Evolutionary conservation across 2,113 vertebrate species (phyloP), one percentile per base, ranked within the genome.

Genomic region (Cyanoliseus patagonus): DNA sequence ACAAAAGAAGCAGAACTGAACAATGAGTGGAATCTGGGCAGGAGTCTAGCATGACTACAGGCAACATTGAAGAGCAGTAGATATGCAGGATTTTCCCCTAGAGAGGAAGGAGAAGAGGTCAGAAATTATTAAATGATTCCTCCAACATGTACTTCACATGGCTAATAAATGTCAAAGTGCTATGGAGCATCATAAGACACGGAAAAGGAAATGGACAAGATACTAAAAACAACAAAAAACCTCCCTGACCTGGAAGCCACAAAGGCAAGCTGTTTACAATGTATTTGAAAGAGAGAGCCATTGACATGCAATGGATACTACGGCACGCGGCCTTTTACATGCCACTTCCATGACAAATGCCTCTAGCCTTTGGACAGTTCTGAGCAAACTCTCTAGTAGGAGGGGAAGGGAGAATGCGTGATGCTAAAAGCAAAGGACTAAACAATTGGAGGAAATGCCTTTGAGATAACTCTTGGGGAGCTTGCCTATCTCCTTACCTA

Each of bases 401-500:
- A 94, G 78, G 47, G 18, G 57, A 62, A 52, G 6, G n/a, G 35
- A 76, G 93, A 91, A 61, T 12, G 33, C 0, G 0, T 7, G 52
- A 64, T 79, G 52, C 42, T 61, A 7, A 76, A 75, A 81, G n/a
- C 46, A 20, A 66, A 70, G 66, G 35, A 13, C 30, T 17, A 7
- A 68, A 95, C 93, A 94, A 95, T 77, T 28, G 53, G 30, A 95
- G 93, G 95, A 96, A 97, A 92, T 88, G 70, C 85, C 53, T 93
- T 22, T 20, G 67, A 90, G 87, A 92, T 86, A 93, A 72, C 52
- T 92, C 17, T 69, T 17, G 24, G 68, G 68, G 25, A 81, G 42
- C 44, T 10, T 6, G 23, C 76, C 33, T 79, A 94, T 96, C 93
- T 94, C 80, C 82, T 95, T 74, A 80, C 87, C 49, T 19, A 31